Evolutionary conservation across 2,113 vertebrate species (phyloP).

Genomic region (Limanda limanda): DNA sequence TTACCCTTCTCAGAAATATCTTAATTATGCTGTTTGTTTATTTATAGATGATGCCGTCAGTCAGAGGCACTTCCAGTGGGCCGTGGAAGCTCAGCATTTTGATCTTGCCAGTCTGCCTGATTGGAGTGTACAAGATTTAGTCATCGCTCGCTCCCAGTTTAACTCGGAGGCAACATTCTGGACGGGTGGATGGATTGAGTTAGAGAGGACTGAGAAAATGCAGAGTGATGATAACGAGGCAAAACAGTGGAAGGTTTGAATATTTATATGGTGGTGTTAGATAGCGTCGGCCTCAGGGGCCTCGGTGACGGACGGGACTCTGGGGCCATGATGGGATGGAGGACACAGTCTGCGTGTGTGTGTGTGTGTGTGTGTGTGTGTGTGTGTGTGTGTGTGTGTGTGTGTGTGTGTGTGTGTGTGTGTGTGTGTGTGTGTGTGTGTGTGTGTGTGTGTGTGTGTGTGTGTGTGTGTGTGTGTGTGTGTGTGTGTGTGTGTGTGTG

Average conservation of each 20-base stretch:
- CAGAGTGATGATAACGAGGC: conserved; percentile 68
- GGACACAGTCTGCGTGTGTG: conserved; percentile 28
- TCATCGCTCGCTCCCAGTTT: conserved; percentile 61
- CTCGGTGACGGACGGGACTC: conserved; percentile 60
- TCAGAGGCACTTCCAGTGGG: conserved; percentile 56
- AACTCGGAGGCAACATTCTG: conserved; percentile 69
- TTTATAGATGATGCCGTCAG: conserved; percentile 68
- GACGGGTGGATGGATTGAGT: conserved; percentile 73
- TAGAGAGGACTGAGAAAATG: conserved; percentile 58
- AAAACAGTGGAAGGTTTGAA: conserved; percentile 77
- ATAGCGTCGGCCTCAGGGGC: conserved; percentile 71
- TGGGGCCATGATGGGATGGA: conserved; percentile 59
- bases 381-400: conserved; percentile 26
- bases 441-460: no score
- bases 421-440: conserved; percentile 23
- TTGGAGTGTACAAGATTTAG: conserved; percentile 62
- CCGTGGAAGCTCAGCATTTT: conserved; percentile 52
- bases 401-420: no score
- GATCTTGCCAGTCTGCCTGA: conserved; percentile 60
- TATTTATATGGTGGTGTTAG: conserved; percentile 78
- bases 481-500: conserved; percentile 23
- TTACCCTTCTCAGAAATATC: conserved; percentile 48
- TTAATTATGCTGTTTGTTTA: conserved; percentile 73
- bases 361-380: no score
- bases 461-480: no score